Base-by-base conservation (phyloP, 2,797 vertebrate species). In the Sternotherus odoratus region DNA sequence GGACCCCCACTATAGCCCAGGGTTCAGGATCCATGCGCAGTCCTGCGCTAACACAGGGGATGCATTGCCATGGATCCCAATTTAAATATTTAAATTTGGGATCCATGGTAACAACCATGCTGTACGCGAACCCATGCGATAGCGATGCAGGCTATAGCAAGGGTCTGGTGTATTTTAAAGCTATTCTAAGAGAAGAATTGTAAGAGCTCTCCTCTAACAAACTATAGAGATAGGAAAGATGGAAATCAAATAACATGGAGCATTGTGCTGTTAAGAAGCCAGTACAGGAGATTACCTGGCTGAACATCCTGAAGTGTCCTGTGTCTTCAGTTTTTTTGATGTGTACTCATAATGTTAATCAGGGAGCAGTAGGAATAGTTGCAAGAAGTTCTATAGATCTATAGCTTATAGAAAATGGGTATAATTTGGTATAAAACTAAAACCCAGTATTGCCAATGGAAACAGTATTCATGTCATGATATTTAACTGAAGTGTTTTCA, bases 371-470 rank as follows among this genome's bases (percentile, higher is more conserved):
- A 69, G 36, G 36, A 83, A 39, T 77, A 19, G 60, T 66, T 87
- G 0, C 57, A 83, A 80, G 51, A 54, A 53, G 50, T 54, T 28
- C 82, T 86, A 48, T 0, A 1, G 86, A 84, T 87, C 12, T 1
- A 23, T 60, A 51, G 43, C 36, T 90, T 87, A 11, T 48, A 85
- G 80, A 16, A 88, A 16, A 26, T 89, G 23, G n/a, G 69, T 69
- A 69, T 69, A 69, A 16, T 57, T 69, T 36, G 5, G 81, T 95
- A 90, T 94, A 57, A 66, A 78, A 83, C 87, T 63, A 79, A 91
- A 91, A 86, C 48, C 36, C 89, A 30, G 17, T 83, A 60, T 26
- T 81, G 88, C 56, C 79, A 60, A n/a, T 92, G 12, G 87, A 86
- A 86, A 56, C 19, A 39, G 24, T 92, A 17, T 92, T 95, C 54